These are phyloP conservation scores for Podocnemis expansa DNA, from an alignment of 2,113 vertebrate genomes.

Conservation along the genomic window DNA sequence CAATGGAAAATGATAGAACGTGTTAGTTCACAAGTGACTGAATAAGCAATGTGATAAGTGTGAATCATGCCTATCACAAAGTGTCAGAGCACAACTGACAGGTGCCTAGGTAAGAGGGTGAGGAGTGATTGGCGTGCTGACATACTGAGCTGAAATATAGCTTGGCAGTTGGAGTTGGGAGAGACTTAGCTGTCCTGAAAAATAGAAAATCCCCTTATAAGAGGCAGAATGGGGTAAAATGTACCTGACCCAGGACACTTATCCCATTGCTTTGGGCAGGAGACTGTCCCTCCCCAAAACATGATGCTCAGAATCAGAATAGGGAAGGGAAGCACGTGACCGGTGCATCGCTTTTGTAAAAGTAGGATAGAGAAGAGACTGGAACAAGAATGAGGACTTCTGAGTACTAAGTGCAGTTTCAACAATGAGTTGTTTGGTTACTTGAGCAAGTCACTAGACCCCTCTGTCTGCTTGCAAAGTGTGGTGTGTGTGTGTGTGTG, in stretches of 20 bases:
- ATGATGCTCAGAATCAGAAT: not conserved
- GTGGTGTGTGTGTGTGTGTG: too few relatives aligned
- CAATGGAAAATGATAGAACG: not conserved
- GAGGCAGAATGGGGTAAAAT: not conserved
- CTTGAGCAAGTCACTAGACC: not conserved
- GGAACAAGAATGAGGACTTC: not conserved
- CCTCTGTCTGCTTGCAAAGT: not conserved
- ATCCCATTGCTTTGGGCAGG: not conserved
- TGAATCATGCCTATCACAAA: not conserved
- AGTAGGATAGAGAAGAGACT: not conserved
- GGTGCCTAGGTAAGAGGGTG: not conserved
- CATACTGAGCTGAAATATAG: not conserved
- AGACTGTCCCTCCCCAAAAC: not conserved
- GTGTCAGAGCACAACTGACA: conserved; percentile 8
- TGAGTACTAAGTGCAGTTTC: not conserved
- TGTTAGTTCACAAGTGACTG: not conserved
- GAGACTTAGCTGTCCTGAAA: not conserved
- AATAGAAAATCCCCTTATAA: not conserved
- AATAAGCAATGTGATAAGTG: conserved; percentile 20
- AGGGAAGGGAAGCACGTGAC: not conserved
- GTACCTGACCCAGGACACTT: not conserved
- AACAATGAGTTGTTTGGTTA: not conserved
- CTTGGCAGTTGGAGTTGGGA: too few relatives aligned
- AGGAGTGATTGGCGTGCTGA: not conserved
- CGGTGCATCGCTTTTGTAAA: not conserved